These are phyloP conservation scores for Eupelmus urozonus DNA, from an alignment of 2,888 invertebrate genomes.

Conservation along the genomic window DNA sequence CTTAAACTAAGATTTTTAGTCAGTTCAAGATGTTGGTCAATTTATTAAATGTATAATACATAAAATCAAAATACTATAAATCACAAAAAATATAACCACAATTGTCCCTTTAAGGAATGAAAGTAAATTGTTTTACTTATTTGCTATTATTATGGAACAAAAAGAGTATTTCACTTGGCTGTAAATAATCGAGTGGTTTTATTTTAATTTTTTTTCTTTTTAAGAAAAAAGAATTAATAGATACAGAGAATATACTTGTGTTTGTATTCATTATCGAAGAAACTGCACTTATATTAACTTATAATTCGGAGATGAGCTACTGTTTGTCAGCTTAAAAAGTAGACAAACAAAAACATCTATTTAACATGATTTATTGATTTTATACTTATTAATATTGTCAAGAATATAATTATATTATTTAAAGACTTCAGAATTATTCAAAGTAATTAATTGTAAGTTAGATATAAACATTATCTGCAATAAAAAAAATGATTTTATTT, in stretches of 20 bases:
- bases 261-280: constrained; percentile 4
- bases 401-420: too few relatives aligned
- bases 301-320: constrained; percentile 35
- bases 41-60: too few relatives aligned
- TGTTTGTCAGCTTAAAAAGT: constrained; percentile 5
- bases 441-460: too few relatives aligned
- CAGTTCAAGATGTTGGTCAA: too few relatives aligned
- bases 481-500: background rate
- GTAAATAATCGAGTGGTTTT: constrained; percentile 39
- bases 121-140: constrained; percentile 10
- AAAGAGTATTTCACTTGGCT: constrained; percentile 45
- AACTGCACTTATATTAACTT: constrained; percentile 12
- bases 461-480: too few relatives aligned
- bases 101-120: background rate
- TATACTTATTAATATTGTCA: too few relatives aligned
- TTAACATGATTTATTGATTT: too few relatives aligned
- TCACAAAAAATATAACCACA: constrained; percentile 15
- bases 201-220: constrained; percentile 36
- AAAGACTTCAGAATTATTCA: too few relatives aligned
- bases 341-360: background rate
- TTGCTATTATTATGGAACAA: constrained; percentile 1
- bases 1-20: too few relatives aligned
- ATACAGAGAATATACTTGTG: background rate
- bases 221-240: constrained; percentile 2
- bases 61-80: background rate